phyloP scores from a whole-genome alignment of 2,888 invertebrate genomes.

The Polylopha cassiicola region DNA sequence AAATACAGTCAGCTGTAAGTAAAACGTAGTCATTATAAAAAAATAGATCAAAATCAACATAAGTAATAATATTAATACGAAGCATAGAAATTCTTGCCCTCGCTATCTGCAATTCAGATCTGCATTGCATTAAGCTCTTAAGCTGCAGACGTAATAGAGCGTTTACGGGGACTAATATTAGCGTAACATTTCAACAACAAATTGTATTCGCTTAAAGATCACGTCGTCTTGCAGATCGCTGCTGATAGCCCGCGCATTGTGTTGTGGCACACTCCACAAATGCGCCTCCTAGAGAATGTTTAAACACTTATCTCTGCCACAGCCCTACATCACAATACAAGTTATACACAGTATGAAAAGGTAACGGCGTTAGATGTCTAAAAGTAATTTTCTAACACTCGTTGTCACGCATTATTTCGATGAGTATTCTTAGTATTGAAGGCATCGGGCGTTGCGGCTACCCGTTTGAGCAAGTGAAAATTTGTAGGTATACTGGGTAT shows the following conservation, averaged over 20 bases:
- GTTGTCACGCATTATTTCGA: too few species aligned
- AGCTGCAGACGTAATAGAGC: conserved; percentile 14
- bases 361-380: too few species aligned
- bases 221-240: conserved; percentile 28
- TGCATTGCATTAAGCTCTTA: conserved; percentile 12
- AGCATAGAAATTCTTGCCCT: conserved; percentile 11
- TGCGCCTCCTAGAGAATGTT: conserved; percentile 30
- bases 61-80: too few species aligned
- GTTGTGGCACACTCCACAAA: conserved; percentile 27
- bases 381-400: too few species aligned
- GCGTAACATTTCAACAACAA: conserved; percentile 33
- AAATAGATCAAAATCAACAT: too few species aligned
- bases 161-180: conserved; percentile 26
- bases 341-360: too few species aligned
- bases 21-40: too few species aligned
- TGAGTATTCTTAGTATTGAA: too few species aligned
- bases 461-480: too few species aligned
- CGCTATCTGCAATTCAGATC: conserved; percentile 13
- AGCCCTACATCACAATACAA: neutral
- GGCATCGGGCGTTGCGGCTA: too few species aligned
- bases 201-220: conserved; percentile 32
- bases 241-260: conserved; percentile 28
- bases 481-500: too few species aligned
- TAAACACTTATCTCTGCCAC: conserved; percentile 27
- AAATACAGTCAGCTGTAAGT: too few species aligned